Evolutionary conservation across 2,888 invertebrate species (phyloP), one percentile per base, ranked within the genome.

Genomic region (Tinea pellionella): DNA sequence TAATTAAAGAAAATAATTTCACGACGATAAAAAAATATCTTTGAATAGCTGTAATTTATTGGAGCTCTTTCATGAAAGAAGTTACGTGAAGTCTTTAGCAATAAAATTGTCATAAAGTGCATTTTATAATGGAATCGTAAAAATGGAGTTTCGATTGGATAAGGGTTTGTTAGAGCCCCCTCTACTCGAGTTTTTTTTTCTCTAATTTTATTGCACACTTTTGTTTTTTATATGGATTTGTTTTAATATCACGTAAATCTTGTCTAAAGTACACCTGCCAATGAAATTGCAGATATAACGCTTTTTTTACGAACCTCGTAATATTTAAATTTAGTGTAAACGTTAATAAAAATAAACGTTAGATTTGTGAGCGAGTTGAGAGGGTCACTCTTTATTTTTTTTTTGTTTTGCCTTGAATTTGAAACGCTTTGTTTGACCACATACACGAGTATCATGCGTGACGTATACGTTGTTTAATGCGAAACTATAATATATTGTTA

Each of bases 71-170:
- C 73, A 69, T 68, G 82, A 79, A 80, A 80, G 84, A 78, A 85
- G 85, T 86, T 85, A 85, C 85, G 76, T 82, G 80, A 68, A 85
- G 86, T 83, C 84, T 78, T 80, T 76, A 73, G 81, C 83, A 85
- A 85, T 87, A 85, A 87, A 86, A 86, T 72, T 66, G 70, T 70
- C 78, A 78, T 86, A 86, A 87, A 84, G 83, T 79, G 80, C 77
- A 84, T 85, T 87, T 87, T 86, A 86, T 87, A 87, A 87, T 85
- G 78, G 84, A 78, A 70, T 78, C 80, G 73, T 86, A 85, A 84
- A 84, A 78, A 71, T 73, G 77, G 74, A 74, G 77, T 70, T 73
- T 72, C 70, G 65, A 67, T 66, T 64, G 71, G 69, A 71, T 72
- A 71, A 71, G 70, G 71, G 69, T 67, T 65, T 53, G 51, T 55